Conservation (phyloP, 2,113 vertebrate genomes). For the Apaloderma vittatum region DNA sequence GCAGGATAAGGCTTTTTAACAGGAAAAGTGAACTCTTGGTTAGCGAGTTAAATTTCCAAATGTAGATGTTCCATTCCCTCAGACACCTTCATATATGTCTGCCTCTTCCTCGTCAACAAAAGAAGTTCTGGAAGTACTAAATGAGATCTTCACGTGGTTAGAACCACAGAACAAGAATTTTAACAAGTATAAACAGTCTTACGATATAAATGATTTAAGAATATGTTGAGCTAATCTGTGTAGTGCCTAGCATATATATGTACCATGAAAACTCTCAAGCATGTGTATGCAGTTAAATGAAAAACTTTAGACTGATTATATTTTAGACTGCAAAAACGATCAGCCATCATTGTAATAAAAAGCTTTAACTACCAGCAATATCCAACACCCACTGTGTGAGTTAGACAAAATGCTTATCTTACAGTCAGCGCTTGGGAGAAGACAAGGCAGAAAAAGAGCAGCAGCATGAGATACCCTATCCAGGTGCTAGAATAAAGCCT, state of each 20-base stretch:
- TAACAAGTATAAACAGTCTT: background rate
- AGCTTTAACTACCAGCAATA: background rate
- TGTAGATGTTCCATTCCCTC: background rate
- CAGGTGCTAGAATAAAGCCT: background rate
- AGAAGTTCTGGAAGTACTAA: background rate
- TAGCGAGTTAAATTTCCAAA: slow-evolving; percentile 18
- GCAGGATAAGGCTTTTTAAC: slow-evolving; percentile 10
- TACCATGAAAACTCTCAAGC: background rate
- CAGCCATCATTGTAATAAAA: background rate
- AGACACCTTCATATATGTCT: background rate
- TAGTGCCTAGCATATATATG: background rate
- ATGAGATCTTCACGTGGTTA: background rate
- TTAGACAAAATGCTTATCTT: background rate
- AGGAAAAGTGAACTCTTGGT: background rate
- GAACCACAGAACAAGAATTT: background rate
- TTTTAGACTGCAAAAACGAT: background rate
- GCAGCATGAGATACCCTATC: fast-evolving
- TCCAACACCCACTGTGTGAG: background rate
- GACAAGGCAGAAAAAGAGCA: background rate
- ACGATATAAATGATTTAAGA: background rate
- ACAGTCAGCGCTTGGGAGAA: background rate
- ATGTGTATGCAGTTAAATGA: background rate
- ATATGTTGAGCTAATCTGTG: background rate
- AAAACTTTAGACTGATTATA: background rate
- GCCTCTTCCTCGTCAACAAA: background rate